phyloP scores from a whole-genome alignment of 2,797 vertebrate species.

The Erpetoichthys calabaricus region DNA sequence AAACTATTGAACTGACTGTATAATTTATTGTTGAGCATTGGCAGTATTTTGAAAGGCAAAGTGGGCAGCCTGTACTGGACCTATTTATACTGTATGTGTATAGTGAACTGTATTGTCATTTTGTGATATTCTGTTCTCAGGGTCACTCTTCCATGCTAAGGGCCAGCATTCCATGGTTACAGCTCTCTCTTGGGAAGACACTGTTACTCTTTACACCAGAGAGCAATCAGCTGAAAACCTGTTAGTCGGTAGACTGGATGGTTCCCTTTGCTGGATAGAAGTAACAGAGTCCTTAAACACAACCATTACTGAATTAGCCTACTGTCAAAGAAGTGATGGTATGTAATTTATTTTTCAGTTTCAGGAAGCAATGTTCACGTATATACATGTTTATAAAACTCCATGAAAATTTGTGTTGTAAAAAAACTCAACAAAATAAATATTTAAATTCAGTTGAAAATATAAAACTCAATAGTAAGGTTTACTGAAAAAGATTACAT shows the following conservation, averaged over 20 bases:
- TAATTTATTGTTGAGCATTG: too few species aligned
- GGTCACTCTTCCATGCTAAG: conserved; percentile 46
- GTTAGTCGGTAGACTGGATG: conserved; percentile 53
- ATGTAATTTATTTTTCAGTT: conserved; percentile 9
- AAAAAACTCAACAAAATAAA: too few species aligned
- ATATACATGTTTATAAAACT: too few species aligned
- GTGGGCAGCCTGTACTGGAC: too few species aligned
- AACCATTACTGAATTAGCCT: conserved; percentile 40
- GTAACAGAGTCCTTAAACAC: conserved; percentile 39
- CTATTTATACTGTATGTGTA: not conserved
- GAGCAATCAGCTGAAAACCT: conserved; percentile 38
- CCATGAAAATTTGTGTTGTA: too few species aligned
- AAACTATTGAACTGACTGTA: too few species aligned
- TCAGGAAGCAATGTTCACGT: too few species aligned
- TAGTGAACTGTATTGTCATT: too few species aligned
- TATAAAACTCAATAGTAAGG: too few species aligned
- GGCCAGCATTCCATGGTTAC: conserved; percentile 51
- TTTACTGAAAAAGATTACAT: too few species aligned
- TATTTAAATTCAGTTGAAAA: too few species aligned
- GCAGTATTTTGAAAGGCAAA: too few species aligned
- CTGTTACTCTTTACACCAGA: conserved; percentile 34
- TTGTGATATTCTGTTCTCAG: conserved; percentile 19
- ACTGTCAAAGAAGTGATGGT: conserved; percentile 54
- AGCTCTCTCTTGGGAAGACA: conserved; percentile 52
- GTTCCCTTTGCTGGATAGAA: conserved; percentile 60